A percentile compares a stretch with the other conserved stretches of the same genome.
Evolutionary conservation across 2,888 invertebrate species (phyloP).

Genomic region (Cosmopolites sordidus): DNA sequence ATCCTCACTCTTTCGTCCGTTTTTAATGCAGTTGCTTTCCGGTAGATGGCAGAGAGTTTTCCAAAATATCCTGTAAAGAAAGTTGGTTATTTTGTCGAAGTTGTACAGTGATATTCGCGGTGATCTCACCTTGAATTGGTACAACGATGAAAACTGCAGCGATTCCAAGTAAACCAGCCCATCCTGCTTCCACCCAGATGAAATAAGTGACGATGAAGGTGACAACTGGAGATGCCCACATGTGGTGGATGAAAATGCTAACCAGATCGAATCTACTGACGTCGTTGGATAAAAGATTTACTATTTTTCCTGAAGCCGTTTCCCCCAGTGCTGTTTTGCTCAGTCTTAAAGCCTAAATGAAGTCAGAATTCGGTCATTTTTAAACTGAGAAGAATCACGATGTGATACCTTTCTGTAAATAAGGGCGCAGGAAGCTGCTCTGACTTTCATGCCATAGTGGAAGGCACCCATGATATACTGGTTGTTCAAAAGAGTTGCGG

Average conservation of each 20-base stretch:
- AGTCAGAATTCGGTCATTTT: background rate
- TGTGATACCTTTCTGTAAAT: conserved; percentile 84
- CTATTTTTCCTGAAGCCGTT: conserved; percentile 83
- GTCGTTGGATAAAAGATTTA: conserved; percentile 91
- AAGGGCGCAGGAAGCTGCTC: conserved; percentile 77
- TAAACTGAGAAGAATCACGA: background rate
- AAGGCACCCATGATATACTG: conserved; percentile 65
- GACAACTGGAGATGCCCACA: conserved; percentile 78
- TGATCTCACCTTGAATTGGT: conserved; percentile 70
- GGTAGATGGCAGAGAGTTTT: conserved; percentile 59
- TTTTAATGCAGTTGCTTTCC: conserved; percentile 74
- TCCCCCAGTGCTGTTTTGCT: conserved; percentile 66
- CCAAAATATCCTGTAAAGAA: conserved; percentile 57
- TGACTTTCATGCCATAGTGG: conserved; percentile 75
- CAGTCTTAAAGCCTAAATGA: conserved; percentile 61
- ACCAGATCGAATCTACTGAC: conserved; percentile 87
- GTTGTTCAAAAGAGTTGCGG: conserved; percentile 60
- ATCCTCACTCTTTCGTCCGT: conserved; percentile 88
- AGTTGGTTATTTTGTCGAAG: too few relatives aligned
- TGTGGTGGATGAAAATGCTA: conserved; percentile 76
- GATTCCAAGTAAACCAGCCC: conserved; percentile 73
- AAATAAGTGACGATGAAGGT: conserved; percentile 70
- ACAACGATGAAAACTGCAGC: conserved; percentile 72
- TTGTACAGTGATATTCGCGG: too few relatives aligned
- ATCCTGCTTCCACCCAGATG: conserved; percentile 70